Conservation (phyloP, 2,888 invertebrate species). For the Dicranocentrus wangi region DNA sequence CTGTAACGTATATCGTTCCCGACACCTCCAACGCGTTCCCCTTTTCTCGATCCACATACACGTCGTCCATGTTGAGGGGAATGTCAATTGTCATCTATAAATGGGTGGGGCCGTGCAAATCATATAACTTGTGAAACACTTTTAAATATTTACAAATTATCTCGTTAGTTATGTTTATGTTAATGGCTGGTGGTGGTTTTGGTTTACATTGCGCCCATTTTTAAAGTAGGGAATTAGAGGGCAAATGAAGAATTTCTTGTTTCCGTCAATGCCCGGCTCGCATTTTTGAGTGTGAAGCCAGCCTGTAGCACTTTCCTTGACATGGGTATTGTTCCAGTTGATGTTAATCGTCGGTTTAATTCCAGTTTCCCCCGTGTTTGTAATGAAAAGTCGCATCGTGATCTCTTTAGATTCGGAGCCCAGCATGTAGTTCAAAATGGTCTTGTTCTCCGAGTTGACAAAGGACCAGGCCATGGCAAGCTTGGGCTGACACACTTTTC, state of each 20-base stretch:
- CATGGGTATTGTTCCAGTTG: constrained; percentile 25
- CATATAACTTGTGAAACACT: too few relatives aligned
- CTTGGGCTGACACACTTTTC: constrained; percentile 22
- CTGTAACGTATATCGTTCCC: constrained; percentile 13
- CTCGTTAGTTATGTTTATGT: too few relatives aligned
- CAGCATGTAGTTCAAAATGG: constrained; percentile 4
- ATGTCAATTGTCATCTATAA: constrained; percentile 2
- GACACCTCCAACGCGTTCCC: not conserved
- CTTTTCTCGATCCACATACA: not conserved
- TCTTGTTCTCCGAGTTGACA: constrained; percentile 1
- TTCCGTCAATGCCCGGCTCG: too few relatives aligned
- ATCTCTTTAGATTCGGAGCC: constrained; percentile 24
- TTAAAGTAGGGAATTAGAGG: not conserved
- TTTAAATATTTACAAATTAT: too few relatives aligned
- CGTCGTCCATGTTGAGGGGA: constrained; percentile 22
- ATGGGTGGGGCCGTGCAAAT: too few relatives aligned
- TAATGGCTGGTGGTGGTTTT: too few relatives aligned
- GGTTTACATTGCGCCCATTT: constrained; percentile 23
- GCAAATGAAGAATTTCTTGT: too few relatives aligned
- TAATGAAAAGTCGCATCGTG: constrained; percentile 16
- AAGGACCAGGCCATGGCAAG: constrained; percentile 23
- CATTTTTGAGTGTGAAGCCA: constrained; percentile 11
- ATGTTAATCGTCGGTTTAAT: not conserved
- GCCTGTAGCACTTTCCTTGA: constrained; percentile 17
- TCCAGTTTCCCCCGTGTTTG: constrained; percentile 42